A percentile compares a stretch with the other conserved stretches of the same genome.
These are phyloP conservation scores for Drosophila trapezifrons DNA, from an alignment of 1,140 invertebrate species.

Conservation along the genomic window DNA sequence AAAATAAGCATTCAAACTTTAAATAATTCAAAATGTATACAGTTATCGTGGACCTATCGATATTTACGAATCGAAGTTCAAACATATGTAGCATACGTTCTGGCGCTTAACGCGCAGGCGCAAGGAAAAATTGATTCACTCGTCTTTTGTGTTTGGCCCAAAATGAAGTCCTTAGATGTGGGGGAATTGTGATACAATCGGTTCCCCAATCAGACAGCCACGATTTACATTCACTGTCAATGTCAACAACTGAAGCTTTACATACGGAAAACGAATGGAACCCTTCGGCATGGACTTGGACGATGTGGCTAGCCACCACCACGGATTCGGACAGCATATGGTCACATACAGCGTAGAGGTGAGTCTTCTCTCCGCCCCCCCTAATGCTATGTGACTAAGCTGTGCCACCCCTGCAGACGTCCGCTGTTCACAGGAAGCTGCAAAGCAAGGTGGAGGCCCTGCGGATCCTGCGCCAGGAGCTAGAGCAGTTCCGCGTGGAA, in stretches of 20 bases:
- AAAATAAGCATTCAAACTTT: neutral
- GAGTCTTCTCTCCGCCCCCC: neutral
- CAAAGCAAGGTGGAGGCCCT: slow-evolving; percentile 92
- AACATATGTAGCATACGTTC: slow-evolving; percentile 44
- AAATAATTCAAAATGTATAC: neutral
- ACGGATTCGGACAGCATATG: slow-evolving; percentile 63
- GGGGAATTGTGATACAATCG: slow-evolving; percentile 25
- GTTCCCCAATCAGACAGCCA: slow-evolving; percentile 4
- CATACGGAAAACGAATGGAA: slow-evolving; percentile 44
- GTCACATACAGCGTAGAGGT: slow-evolving; percentile 76
- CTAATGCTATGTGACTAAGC: neutral
- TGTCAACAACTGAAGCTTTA: slow-evolving; percentile 54
- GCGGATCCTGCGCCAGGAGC: slow-evolving; percentile 89
- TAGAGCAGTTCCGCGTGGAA: slow-evolving; percentile 91
- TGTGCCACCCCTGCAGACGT: slow-evolving; percentile 83
- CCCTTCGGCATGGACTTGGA: slow-evolving; percentile 62
- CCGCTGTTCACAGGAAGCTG: slow-evolving; percentile 88
- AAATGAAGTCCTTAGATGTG: slow-evolving; percentile 10
- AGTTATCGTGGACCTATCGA: slow-evolving; percentile 16
- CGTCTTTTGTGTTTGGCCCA: slow-evolving; percentile 24
- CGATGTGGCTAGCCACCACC: slow-evolving; percentile 34
- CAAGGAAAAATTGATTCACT: slow-evolving; percentile 46
- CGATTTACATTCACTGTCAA: slow-evolving; percentile 53
- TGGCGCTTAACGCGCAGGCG: slow-evolving; percentile 22
- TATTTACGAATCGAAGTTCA: neutral